Percentiles rank a stretch among this genome's conserved stretches.
Conservation (phyloP, 2,797 vertebrate genomes). For the Sebastolobus altivelis region DNA sequence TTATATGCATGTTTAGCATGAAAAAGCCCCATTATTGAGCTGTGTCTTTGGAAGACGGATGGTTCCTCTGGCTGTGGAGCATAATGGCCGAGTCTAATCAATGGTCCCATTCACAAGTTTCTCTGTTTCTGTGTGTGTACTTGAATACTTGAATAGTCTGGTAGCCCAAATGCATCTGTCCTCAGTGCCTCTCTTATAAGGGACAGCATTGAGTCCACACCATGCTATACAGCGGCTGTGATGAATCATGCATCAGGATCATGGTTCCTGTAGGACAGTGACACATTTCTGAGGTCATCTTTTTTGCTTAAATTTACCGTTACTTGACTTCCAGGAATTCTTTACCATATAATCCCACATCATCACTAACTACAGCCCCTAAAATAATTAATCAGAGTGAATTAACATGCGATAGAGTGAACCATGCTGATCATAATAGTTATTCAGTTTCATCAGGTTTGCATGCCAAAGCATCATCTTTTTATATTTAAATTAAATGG, state of each 20-base stretch:
- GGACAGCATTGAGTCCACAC: constrained; percentile 5
- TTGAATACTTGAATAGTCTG: constrained; percentile 27
- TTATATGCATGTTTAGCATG: not conserved
- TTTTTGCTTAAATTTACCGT: not conserved
- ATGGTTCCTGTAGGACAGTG: constrained; percentile 6
- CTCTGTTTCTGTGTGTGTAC: constrained; percentile 23
- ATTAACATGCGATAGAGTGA: not conserved
- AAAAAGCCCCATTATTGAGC: not conserved
- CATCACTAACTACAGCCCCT: not conserved
- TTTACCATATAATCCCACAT: not conserved
- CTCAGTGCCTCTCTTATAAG: not conserved
- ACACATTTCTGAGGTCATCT: constrained; percentile 13
- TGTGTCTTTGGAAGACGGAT: not conserved
- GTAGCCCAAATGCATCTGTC: constrained; percentile 15
- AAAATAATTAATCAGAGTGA: not conserved
- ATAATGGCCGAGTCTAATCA: constrained; percentile 29
- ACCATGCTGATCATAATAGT: not conserved
- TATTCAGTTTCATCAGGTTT: not conserved
- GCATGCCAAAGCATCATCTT: not conserved
- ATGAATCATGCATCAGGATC: not conserved
- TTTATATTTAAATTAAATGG: not conserved
- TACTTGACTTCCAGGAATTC: not conserved
- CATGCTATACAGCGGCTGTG: not conserved
- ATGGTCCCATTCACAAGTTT: constrained; percentile 30
- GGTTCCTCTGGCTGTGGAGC: constrained; percentile 3